These are phyloP conservation scores for Lycaena phlaeas DNA, from an alignment of 2,888 invertebrate species.

Conservation along the genomic window DNA sequence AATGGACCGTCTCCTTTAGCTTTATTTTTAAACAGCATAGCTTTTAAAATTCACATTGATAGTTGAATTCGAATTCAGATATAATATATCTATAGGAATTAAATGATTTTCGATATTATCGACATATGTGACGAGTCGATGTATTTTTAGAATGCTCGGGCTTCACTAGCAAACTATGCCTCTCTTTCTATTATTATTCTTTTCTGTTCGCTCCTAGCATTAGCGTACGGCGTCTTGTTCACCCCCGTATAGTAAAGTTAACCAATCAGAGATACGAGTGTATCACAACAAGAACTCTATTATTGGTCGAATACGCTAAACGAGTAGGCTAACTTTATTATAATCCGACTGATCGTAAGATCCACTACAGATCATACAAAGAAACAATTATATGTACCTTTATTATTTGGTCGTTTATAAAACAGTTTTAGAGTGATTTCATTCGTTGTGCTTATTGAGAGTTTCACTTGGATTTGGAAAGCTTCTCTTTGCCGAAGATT, in stretches of 20 bases:
- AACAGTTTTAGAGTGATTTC: slow-evolving; percentile 38
- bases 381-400: slow-evolving; percentile 26
- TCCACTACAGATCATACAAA: slow-evolving; percentile 23
- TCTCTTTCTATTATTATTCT: background rate
- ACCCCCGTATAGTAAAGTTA: slow-evolving; percentile 23
- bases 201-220: background rate
- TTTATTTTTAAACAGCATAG: no score
- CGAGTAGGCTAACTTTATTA: slow-evolving; percentile 26
- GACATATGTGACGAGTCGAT: no score
- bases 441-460: slow-evolving; percentile 48
- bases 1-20: no score
- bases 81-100: no score
- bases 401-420: slow-evolving; percentile 28
- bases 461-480: slow-evolving; percentile 36
- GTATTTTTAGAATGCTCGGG: no score
- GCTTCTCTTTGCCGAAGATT: slow-evolving; percentile 32
- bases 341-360: slow-evolving; percentile 28
- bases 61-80: no score
- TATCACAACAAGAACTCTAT: slow-evolving; percentile 23
- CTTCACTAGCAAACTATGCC: background rate
- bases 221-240: slow-evolving; percentile 5
- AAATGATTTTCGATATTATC: no score
- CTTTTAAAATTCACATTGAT: no score
- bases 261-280: slow-evolving; percentile 26
- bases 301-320: slow-evolving; percentile 28